Conservation (phyloP, 2,888 invertebrate species). For the Rhingia rostrata region DNA sequence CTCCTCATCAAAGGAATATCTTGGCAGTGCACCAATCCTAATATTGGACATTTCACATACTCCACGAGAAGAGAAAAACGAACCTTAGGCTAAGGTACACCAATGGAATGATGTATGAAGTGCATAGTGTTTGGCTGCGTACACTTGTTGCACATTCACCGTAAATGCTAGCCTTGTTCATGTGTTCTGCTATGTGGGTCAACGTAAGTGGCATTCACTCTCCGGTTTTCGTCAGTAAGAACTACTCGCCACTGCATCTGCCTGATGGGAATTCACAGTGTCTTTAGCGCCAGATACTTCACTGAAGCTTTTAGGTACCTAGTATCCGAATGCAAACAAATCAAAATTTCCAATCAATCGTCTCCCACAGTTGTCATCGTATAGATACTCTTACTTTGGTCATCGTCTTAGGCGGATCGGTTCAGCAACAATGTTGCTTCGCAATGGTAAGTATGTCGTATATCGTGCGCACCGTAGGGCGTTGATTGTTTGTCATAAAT, state of each 20-base stretch:
- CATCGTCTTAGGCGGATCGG: neutral
- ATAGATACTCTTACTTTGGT: neutral
- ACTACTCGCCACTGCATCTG: slow-evolving; percentile 24
- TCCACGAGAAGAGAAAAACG: neutral
- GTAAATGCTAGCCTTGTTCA: slow-evolving; percentile 39
- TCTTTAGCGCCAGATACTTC: slow-evolving; percentile 28
- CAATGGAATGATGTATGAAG: slow-evolving; percentile 32
- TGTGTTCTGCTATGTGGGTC: slow-evolving; percentile 61
- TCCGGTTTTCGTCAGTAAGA: slow-evolving; percentile 44
- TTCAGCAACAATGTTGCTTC: neutral
- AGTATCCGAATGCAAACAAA: slow-evolving; percentile 11
- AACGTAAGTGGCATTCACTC: slow-evolving; percentile 52
- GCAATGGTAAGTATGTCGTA: slow-evolving; percentile 29
- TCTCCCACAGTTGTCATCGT: slow-evolving; percentile 30
- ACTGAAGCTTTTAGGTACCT: slow-evolving; percentile 30
- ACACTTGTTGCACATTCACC: slow-evolving; percentile 49
- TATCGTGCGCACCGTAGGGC: slow-evolving; percentile 44
- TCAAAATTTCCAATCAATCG: slow-evolving; percentile 37
- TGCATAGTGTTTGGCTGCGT: slow-evolving; percentile 35
- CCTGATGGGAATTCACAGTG: slow-evolving; percentile 15
- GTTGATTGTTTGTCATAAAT: slow-evolving; percentile 7
- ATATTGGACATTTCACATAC: neutral
- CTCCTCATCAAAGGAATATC: neutral
- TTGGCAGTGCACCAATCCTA: neutral
- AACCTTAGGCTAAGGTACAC: neutral